These are phyloP conservation scores for Pachyramphus minor DNA, from an alignment of 2,113 vertebrate species.

Conservation along the genomic window DNA sequence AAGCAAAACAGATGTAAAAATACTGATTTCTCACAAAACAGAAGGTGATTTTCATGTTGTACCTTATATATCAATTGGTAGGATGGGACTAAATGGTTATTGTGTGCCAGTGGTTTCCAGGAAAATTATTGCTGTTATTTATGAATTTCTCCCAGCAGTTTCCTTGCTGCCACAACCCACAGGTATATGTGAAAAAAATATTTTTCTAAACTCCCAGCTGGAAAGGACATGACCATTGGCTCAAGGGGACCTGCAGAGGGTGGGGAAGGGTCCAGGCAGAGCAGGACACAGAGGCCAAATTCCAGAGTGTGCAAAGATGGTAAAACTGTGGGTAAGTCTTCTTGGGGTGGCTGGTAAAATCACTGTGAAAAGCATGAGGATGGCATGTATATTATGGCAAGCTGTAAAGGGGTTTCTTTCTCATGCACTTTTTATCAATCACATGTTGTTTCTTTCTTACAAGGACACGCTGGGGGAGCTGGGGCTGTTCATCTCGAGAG, in stretches of 20 bases:
- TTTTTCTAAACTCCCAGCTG: not conserved
- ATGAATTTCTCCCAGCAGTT: not conserved
- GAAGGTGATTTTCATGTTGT: not conserved
- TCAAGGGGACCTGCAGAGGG: not conserved
- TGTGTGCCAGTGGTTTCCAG: not conserved
- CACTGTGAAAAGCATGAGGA: not conserved
- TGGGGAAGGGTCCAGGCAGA: not conserved
- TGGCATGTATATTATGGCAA: too few relatives aligned
- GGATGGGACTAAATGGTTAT: not conserved
- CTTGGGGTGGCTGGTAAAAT: too few relatives aligned
- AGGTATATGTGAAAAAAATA: not conserved
- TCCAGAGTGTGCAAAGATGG: not conserved
- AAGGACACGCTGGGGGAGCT: not conserved
- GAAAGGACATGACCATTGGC: not conserved
- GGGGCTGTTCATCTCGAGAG: not conserved
- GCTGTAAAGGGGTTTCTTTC: not conserved
- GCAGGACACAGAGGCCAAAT: not conserved
- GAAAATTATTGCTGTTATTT: not conserved
- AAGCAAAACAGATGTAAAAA: not conserved
- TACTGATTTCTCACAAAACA: not conserved
- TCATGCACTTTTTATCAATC: not conserved
- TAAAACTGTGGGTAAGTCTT: not conserved
- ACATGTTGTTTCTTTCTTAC: accelerated
- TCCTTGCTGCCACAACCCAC: not conserved
- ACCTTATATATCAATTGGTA: not conserved